These are phyloP conservation scores for Sminthopsis crassicaudata DNA, from an alignment of 2,113 vertebrate species.

Conservation along the genomic window DNA sequence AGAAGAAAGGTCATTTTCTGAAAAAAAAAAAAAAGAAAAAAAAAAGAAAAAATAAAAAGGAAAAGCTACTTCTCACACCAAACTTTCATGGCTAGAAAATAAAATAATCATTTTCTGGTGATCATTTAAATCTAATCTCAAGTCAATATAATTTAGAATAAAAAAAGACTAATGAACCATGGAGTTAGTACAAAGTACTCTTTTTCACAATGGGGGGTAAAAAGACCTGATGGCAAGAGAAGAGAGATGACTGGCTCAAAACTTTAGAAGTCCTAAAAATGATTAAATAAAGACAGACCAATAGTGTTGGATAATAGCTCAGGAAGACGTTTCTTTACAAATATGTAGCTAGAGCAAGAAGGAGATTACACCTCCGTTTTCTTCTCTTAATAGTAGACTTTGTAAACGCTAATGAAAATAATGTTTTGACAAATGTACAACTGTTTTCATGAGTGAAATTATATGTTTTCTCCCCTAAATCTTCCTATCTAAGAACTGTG, in stretches of 20 bases:
- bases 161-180: neutral
- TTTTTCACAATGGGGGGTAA: neutral
- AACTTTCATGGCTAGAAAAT: neutral
- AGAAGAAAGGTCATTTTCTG: conserved; percentile 5
- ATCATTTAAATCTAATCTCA: neutral
- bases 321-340: neutral
- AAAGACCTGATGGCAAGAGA: neutral
- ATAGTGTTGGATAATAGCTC: neutral
- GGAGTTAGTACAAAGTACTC: neutral
- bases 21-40: neutral
- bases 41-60: conserved; percentile 2
- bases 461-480: neutral
- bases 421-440: neutral
- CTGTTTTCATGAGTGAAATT: neutral
- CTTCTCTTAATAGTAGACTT: neutral
- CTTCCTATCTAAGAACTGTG: neutral
- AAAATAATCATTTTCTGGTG: neutral
- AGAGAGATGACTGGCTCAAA: neutral
- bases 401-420: neutral
- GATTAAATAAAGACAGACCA: neutral
- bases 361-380: neutral
- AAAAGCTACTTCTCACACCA: neutral
- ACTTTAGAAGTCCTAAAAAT: neutral
- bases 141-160: neutral
- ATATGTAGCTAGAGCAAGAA: neutral